A percentile compares a stretch with the other conserved stretches of the same genome.
These are phyloP conservation scores for Panagrolaimus sp. DNA, from an alignment of 1,140 invertebrate genomes.

Conservation along the genomic window DNA sequence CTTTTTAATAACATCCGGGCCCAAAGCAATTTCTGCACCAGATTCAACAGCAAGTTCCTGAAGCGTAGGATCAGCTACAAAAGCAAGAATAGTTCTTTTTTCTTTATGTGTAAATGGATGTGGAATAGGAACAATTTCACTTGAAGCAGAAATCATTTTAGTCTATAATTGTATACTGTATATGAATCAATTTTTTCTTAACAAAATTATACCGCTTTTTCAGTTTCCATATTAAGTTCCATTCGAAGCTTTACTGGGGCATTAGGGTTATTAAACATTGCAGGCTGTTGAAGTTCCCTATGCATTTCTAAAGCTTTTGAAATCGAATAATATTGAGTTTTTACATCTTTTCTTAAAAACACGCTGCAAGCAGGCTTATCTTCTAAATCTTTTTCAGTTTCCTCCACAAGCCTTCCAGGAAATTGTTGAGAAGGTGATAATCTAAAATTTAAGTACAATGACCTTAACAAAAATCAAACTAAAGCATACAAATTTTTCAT, in stretches of 20 bases:
- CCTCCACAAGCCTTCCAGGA: slow-evolving; percentile 44
- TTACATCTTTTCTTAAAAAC: slow-evolving; percentile 36
- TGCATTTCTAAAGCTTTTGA: slow-evolving; percentile 47
- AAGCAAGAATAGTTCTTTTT: slow-evolving; percentile 54
- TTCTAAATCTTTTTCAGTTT: slow-evolving; percentile 38
- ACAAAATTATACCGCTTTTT: slow-evolving; percentile 38
- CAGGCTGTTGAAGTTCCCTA: slow-evolving; percentile 45
- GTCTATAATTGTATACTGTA: slow-evolving; percentile 42
- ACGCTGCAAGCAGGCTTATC: slow-evolving; percentile 39
- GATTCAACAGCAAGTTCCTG: slow-evolving; percentile 47
- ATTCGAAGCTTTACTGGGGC: slow-evolving; percentile 48
- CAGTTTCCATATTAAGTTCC: slow-evolving; percentile 56
- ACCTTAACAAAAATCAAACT: background rate
- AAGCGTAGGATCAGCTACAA: slow-evolving; percentile 36
- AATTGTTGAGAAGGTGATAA: slow-evolving; percentile 49
- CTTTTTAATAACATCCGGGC: slow-evolving; percentile 55
- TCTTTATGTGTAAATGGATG: slow-evolving; percentile 51
- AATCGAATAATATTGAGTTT: slow-evolving; percentile 49
- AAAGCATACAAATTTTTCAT: slow-evolving; percentile 51
- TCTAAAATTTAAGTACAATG: slow-evolving; percentile 29
- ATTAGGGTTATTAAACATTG: slow-evolving; percentile 52
- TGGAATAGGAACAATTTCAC: slow-evolving; percentile 52
- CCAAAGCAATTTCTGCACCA: slow-evolving; percentile 54
- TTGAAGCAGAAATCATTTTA: slow-evolving; percentile 48
- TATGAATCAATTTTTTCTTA: background rate